phyloP scores from a whole-genome alignment of 2,797 vertebrate genomes.

The Euphonia xanthogaster region DNA sequence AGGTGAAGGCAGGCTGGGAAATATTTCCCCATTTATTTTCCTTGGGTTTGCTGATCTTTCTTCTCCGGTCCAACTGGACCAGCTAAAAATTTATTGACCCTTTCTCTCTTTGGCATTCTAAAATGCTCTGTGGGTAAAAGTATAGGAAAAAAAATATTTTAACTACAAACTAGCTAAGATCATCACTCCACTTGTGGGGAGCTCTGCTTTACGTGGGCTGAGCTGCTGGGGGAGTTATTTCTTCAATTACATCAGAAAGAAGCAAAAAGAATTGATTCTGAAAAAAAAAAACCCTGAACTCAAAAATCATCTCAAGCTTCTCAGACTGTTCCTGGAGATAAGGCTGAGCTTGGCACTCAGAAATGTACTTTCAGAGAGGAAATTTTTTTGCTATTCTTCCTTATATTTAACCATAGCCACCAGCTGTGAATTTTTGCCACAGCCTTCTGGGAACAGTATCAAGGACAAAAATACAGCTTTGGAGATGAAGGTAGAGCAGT shows the following conservation, averaged over 20 bases:
- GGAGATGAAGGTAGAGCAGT: not conserved
- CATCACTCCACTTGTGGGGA: not conserved
- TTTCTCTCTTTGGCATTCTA: not conserved
- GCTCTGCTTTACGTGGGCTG: not conserved
- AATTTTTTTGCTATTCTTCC: not conserved
- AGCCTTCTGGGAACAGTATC: not conserved
- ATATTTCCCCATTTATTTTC: not conserved
- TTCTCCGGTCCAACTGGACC: not conserved
- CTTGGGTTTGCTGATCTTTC: not conserved
- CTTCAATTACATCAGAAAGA: conserved; percentile 13
- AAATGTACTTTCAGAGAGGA: not conserved
- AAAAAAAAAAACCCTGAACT: not conserved
- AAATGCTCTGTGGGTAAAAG: not conserved
- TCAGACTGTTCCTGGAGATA: conserved; percentile 28
- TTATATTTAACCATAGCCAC: not conserved
- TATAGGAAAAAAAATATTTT: not conserved
- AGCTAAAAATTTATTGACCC: not conserved
- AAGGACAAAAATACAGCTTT: not conserved
- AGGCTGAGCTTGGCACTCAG: not conserved
- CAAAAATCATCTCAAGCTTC: not conserved
- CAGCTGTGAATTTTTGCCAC: not conserved
- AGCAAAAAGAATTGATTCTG: not conserved
- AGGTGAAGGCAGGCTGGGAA: not conserved
- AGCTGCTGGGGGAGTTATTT: conserved; percentile 20
- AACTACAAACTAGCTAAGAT: not conserved